Evolutionary conservation across 1,140 invertebrate genomes (phyloP).

Genomic region (Agraylea sexmaculata): DNA sequence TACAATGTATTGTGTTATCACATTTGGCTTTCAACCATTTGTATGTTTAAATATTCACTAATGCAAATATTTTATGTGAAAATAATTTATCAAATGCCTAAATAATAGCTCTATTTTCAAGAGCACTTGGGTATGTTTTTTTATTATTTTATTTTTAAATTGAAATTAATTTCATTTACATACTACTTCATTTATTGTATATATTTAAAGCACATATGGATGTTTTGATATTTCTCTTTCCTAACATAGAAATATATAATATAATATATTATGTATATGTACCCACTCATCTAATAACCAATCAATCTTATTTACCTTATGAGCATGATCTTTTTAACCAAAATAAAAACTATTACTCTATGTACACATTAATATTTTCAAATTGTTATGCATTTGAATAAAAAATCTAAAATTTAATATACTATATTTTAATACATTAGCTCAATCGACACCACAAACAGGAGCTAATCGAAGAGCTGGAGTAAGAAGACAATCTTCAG

Average conservation of each 20-base stretch:
- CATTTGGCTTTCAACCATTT: slow-evolving; percentile 1
- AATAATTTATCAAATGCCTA: slow-evolving; percentile 6
- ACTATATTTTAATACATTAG: slow-evolving; percentile 24
- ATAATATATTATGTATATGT: too few relatives aligned
- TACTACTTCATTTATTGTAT: slow-evolving; percentile 4
- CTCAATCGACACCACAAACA: slow-evolving; percentile 45
- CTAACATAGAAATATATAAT: too few relatives aligned
- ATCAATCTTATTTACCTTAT: too few relatives aligned
- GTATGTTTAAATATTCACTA: slow-evolving; percentile 8
- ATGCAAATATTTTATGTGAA: slow-evolving; percentile 7
- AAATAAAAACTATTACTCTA: too few relatives aligned
- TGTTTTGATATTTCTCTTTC: background rate
- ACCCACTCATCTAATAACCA: too few relatives aligned
- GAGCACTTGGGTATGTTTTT: slow-evolving; percentile 1
- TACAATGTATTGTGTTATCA: too few relatives aligned
- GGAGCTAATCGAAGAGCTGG: slow-evolving; percentile 37
- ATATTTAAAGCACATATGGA: background rate
- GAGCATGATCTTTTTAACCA: too few relatives aligned
- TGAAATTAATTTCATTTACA: slow-evolving; percentile 3
- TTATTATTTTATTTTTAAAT: background rate
- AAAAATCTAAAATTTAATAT: background rate
- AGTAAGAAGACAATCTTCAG: slow-evolving; percentile 46
- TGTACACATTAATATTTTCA: too few relatives aligned
- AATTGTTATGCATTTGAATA: too few relatives aligned
- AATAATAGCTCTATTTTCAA: slow-evolving; percentile 2